phyloP scores from a whole-genome alignment of 1,140 invertebrate genomes.

The Pogonomyrmex barbatus region DNA sequence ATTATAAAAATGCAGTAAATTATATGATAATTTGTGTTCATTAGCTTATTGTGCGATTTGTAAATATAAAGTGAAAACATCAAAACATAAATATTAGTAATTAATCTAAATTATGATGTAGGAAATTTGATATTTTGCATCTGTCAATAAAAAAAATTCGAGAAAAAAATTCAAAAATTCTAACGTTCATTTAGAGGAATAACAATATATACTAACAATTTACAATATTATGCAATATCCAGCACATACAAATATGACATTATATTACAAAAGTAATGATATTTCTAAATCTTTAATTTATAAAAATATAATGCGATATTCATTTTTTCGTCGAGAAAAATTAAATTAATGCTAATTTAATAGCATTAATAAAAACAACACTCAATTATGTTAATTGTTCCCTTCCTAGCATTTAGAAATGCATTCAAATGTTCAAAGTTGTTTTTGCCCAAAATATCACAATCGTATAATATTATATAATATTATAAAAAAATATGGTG shows the following conservation, averaged over 20 bases:
- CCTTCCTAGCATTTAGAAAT: not conserved
- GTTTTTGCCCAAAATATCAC: not conserved
- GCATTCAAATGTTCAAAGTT: not conserved
- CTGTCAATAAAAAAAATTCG: no score
- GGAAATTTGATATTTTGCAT: not conserved
- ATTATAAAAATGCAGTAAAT: not conserved
- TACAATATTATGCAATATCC: not conserved
- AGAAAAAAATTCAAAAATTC: not conserved
- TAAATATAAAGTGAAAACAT: not conserved
- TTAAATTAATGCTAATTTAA: not conserved
- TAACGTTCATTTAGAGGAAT: not conserved
- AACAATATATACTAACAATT: not conserved
- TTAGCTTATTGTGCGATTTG: not conserved
- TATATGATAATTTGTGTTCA: not conserved
- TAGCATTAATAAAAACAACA: not conserved
- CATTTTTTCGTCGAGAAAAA: not conserved
- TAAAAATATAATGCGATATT: not conserved
- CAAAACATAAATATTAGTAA: not conserved
- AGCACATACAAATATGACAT: not conserved
- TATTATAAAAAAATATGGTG: no score
- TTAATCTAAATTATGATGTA: not conserved
- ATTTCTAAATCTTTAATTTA: not conserved
- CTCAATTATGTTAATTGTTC: not conserved
- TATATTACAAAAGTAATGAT: not conserved
- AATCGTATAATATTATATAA: no score